Conservation (phyloP, 2,113 vertebrate genomes). For the Damaliscus lunatus region DNA sequence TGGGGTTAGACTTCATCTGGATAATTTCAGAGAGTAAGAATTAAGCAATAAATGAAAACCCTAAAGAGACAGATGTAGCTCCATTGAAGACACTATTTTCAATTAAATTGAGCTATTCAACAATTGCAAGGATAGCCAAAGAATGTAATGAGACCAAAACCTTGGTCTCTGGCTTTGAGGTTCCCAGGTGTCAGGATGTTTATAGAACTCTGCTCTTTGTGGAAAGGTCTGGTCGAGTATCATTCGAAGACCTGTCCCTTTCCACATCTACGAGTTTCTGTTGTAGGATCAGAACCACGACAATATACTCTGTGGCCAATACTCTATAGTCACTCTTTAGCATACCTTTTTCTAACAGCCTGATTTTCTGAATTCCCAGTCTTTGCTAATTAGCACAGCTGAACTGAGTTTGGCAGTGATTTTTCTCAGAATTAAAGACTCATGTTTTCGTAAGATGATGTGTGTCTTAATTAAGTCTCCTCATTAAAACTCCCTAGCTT, state of each 20-base stretch:
- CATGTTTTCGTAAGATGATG: conserved; percentile 39
- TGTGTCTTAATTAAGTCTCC: conserved; percentile 57
- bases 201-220: not conserved
- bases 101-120: conserved; percentile 6
- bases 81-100: not conserved
- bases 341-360: not conserved
- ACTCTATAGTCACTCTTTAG: not conserved
- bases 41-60: not conserved
- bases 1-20: not conserved
- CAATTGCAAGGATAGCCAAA: not conserved
- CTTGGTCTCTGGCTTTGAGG: not conserved
- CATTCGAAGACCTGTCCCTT: not conserved
- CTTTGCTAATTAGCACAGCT: conserved; percentile 47
- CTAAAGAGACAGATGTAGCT: not conserved
- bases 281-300: not conserved
- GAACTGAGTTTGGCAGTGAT: conserved; percentile 33
- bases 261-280: not conserved
- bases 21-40: not conserved
- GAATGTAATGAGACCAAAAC: not conserved
- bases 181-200: not conserved
- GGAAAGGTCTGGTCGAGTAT: not conserved
- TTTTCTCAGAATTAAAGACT: conserved; percentile 48
- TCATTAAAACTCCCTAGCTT: conserved; percentile 52
- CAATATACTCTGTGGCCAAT: not conserved
- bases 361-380: conserved; percentile 27